Evolutionary conservation across 2,113 vertebrate species (phyloP), one percentile per base, ranked within the genome.

Genomic region (Chascanopsetta lugubris): DNA sequence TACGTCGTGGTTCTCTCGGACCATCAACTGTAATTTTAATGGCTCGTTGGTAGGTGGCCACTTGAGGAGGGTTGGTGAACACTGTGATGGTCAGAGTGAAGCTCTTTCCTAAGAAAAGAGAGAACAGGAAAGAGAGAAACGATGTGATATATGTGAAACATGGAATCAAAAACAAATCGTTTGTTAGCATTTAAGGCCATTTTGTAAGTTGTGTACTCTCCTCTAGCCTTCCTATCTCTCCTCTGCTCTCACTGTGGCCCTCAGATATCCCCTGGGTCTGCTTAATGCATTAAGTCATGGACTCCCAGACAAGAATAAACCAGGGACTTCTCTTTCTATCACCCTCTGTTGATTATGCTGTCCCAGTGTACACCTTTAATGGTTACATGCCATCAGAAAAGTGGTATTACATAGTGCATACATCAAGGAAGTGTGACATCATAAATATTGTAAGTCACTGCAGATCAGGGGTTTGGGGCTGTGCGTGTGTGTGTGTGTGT

Each of bases 21-120:
- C 97, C 97, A 0, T 99, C 97, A 30, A 99, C 97, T 0, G 97
- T 99, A 51, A 99, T 97, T 86, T 98, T 99, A 67, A 99, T 99
- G 86, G 97, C 97, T 81, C 97, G 92, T 88, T 98, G 97, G 84
- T 99, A 98, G 2, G 97, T 99, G 51, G 97, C 97, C 7, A 99
- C 97, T 83, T 99, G 97, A 0, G 97, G 96, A 61, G 97, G 97
- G 86, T 94, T 98, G 78, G 96, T 98, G 92, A 99, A 99, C 73
- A 98, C 96, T 0, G 97, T 99, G 91, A 99, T 98, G n/a, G 97
- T 99, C 76, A 98, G 85, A 0, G 96, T 97, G 77, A 99, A 98
- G 75, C 97, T 99, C 88, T 99, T 99, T 9, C 97, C 97, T 99
- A 32, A n/a, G 18, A 55, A 24, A 53, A 18, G 21, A 62, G 40